phyloP scores from a whole-genome alignment of 2,797 vertebrate species.

The Sebastes wilsoni region DNA sequence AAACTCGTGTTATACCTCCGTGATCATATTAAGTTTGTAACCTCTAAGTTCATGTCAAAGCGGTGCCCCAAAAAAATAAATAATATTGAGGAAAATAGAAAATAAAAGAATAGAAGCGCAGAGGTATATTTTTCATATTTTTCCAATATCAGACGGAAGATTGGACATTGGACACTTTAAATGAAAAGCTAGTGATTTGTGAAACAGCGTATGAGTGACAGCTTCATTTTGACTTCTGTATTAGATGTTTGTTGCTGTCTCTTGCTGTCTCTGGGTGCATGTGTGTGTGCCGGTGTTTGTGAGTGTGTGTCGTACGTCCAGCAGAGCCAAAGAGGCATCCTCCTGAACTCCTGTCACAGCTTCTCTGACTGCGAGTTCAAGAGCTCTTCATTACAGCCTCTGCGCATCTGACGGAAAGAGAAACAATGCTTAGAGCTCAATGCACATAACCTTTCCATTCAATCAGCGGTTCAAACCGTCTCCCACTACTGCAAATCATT shows the following conservation, averaged over 20 bases:
- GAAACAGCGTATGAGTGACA: slow-evolving; percentile 84
- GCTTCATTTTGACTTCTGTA: slow-evolving; percentile 88
- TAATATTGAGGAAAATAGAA: not conserved
- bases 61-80: slow-evolving; percentile 22
- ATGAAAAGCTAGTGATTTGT: slow-evolving; percentile 89
- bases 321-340: slow-evolving; percentile 72
- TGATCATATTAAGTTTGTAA: slow-evolving; percentile 31
- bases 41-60: slow-evolving; percentile 28
- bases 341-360: slow-evolving; percentile 88
- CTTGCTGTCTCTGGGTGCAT: not conserved
- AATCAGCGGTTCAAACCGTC: slow-evolving; percentile 81
- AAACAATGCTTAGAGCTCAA: slow-evolving; percentile 78
- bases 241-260: slow-evolving; percentile 30
- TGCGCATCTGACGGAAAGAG: slow-evolving; percentile 78
- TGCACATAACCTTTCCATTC: slow-evolving; percentile 84
- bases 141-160: not conserved
- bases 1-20: slow-evolving; percentile 9
- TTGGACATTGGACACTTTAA: slow-evolving; percentile 62
- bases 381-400: slow-evolving; percentile 89
- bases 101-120: not conserved
- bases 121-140: slow-evolving; percentile 5
- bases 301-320: slow-evolving; percentile 51
- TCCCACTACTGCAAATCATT: slow-evolving; percentile 70
- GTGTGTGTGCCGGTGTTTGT: slow-evolving; percentile 19
- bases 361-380: slow-evolving; percentile 85